phyloP scores from a whole-genome alignment of 2,888 invertebrate species.

The Melolontha melolontha region DNA sequence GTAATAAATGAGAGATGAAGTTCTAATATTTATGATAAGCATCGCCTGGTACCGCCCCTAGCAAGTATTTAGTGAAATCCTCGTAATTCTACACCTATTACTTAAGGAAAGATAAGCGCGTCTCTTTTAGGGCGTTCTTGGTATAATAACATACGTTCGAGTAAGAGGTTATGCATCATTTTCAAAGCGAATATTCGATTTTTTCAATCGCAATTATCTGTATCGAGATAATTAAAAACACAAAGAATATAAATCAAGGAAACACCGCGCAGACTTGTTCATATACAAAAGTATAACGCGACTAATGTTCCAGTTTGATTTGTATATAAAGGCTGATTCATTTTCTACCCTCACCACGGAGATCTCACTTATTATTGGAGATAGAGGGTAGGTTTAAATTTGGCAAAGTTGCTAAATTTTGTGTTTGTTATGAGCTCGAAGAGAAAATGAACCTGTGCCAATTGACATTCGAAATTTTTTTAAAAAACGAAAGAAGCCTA shows the following conservation, averaged over 20 bases:
- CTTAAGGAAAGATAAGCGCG: constrained; percentile 48
- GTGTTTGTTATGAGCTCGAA: too few relatives aligned
- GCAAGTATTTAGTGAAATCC: constrained; percentile 50
- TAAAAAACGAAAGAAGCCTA: too few relatives aligned
- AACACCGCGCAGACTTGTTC: background rate
- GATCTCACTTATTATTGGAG: too few relatives aligned
- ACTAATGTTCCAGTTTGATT: background rate
- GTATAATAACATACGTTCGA: constrained; percentile 39
- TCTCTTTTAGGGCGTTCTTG: constrained; percentile 44
- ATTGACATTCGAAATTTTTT: too few relatives aligned
- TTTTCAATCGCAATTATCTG: background rate
- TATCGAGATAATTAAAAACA: constrained; percentile 5
- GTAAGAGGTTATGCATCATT: constrained; percentile 39
- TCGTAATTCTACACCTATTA: constrained; percentile 49
- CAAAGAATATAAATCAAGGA: constrained; percentile 11
- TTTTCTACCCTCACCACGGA: too few relatives aligned
- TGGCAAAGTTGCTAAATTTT: too few relatives aligned
- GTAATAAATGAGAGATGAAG: constrained; percentile 27
- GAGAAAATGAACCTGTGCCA: too few relatives aligned
- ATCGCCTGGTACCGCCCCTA: constrained; percentile 48
- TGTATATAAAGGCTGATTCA: too few relatives aligned
- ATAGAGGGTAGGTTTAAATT: too few relatives aligned
- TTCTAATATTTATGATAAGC: constrained; percentile 50
- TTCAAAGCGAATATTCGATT: constrained; percentile 18
- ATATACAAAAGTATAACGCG: constrained; percentile 4